A percentile compares a stretch with the other conserved stretches of the same genome.
Evolutionary conservation across 1,140 invertebrate genomes (phyloP).

Genomic region (Varroa destructor): DNA sequence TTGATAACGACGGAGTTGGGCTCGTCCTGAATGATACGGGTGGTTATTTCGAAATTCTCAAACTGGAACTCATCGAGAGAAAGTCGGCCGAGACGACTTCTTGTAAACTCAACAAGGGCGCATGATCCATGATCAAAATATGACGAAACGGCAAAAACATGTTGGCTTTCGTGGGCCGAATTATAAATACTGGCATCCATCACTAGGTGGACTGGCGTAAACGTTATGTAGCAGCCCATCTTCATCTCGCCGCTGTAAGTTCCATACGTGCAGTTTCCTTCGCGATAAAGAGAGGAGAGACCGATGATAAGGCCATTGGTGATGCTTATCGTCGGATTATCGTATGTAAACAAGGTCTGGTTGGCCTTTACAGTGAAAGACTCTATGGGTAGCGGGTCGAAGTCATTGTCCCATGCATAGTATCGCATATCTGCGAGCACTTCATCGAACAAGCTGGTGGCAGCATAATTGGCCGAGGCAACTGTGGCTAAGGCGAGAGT

Average conservation of each 20-base stretch:
- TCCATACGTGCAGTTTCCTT: constrained; percentile 2
- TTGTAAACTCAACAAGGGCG: not conserved
- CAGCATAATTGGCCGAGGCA: too few species aligned
- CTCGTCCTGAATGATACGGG: not conserved
- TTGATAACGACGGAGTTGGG: not conserved
- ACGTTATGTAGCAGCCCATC: constrained; percentile 14
- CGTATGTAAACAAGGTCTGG: not conserved
- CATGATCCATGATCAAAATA: not conserved
- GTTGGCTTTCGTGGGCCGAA: not conserved
- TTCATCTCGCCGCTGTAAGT: not conserved
- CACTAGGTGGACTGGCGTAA: not conserved
- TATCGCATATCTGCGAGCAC: too few species aligned
- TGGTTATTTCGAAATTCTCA: not conserved
- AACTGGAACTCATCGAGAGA: not conserved
- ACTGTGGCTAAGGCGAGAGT: too few species aligned
- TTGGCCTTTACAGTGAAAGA: too few species aligned
- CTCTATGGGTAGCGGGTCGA: too few species aligned
- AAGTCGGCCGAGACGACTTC: not conserved
- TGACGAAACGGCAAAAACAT: not conserved
- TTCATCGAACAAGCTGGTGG: too few species aligned
- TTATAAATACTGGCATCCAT: not conserved
- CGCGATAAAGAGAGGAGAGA: not conserved
- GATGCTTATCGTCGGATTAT: not conserved
- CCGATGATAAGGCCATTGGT: not conserved
- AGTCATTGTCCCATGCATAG: too few species aligned